Evolutionary conservation across 1,140 invertebrate species (phyloP).

Genomic region (Eulimnadia texana): DNA sequence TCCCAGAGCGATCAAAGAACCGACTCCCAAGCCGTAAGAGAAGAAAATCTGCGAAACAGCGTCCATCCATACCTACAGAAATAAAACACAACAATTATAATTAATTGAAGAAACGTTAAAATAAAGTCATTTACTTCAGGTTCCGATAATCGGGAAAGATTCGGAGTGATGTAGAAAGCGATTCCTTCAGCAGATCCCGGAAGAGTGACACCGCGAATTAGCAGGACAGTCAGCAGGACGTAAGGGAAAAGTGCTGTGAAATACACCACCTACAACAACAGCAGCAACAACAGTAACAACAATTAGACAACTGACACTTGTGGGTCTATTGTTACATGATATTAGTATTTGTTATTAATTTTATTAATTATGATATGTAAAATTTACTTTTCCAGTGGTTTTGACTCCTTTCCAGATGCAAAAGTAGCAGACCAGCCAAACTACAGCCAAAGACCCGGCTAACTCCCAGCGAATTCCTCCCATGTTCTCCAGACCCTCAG

Average conservation of each 20-base stretch:
- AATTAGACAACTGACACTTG: background rate
- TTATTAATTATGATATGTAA: background rate
- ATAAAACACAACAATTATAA: slow-evolving; percentile 14
- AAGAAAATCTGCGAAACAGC: slow-evolving; percentile 96
- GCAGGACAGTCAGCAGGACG: slow-evolving; percentile 67
- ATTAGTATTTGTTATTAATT: background rate
- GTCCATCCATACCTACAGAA: slow-evolving; percentile 74
- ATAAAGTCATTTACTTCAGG: slow-evolving; percentile 43
- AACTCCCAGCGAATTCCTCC: slow-evolving; percentile 78
- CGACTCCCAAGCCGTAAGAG: slow-evolving; percentile 83
- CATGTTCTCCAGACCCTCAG: slow-evolving; percentile 64
- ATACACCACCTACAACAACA: slow-evolving; percentile 51
- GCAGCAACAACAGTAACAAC: background rate
- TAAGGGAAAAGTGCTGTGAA: slow-evolving; percentile 94
- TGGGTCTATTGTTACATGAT: background rate
- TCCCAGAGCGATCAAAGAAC: slow-evolving; percentile 81
- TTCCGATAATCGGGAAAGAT: slow-evolving; percentile 67
- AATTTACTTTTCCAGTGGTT: slow-evolving; percentile 79
- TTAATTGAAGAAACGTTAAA: background rate
- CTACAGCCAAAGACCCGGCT: slow-evolving; percentile 68
- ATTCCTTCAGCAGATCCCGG: slow-evolving; percentile 85
- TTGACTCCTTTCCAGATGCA: slow-evolving; percentile 96
- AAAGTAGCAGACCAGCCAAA: slow-evolving; percentile 91
- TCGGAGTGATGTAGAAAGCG: slow-evolving; percentile 79
- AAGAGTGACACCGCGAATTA: slow-evolving; percentile 80